Percentiles rank a stretch among this genome's conserved stretches.
These are phyloP conservation scores for Anguilla rostrata DNA, from an alignment of 2,113 vertebrate species.

Conservation along the genomic window DNA sequence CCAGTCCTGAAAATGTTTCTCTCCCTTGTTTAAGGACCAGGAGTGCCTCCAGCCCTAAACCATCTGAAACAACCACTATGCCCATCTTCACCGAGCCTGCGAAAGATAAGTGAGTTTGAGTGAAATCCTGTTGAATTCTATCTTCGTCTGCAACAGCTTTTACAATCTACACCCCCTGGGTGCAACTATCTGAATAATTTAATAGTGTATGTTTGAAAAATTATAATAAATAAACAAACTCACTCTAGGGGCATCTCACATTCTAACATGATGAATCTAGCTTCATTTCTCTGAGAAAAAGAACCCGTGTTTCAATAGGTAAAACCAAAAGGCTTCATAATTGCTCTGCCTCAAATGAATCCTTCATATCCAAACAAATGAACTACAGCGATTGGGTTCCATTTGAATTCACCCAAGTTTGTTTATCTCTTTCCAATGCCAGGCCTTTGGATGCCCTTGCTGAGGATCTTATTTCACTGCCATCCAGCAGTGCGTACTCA, in stretches of 20 bases:
- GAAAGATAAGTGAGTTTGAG: neutral
- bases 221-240: no score
- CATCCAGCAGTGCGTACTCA: conserved; percentile 7
- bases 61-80: neutral
- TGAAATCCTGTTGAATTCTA: neutral
- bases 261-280: neutral
- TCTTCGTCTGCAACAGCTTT: neutral
- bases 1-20: neutral
- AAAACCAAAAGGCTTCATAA: conserved; percentile 7
- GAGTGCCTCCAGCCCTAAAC: conserved; percentile 12
- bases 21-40: conserved; percentile 12
- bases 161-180: neutral
- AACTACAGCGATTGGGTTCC: neutral
- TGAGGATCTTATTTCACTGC: conserved; percentile 21
- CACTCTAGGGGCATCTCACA: neutral
- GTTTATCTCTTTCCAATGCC: neutral
- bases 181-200: neutral
- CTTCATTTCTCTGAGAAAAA: conserved; percentile 21
- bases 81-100: neutral
- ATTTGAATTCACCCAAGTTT: neutral
- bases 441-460: conserved; percentile 38
- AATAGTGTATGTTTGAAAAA: no score
- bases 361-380: neutral
- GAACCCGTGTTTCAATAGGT: neutral
- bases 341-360: neutral